Conservation (phyloP, 2,113 vertebrate genomes). For the Cyprinus carpio region DNA sequence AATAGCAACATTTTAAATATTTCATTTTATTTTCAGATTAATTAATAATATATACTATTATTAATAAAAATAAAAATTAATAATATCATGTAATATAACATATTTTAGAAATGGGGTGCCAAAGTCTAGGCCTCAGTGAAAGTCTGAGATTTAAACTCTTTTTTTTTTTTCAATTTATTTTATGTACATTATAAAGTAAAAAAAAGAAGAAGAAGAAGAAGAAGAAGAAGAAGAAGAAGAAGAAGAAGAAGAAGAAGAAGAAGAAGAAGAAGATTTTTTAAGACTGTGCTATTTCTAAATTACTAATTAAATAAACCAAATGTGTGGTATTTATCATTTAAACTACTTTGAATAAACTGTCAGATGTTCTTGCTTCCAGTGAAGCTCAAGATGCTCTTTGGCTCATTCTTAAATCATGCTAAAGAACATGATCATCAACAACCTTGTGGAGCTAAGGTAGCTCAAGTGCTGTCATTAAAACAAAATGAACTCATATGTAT, state of each 20-base stretch:
- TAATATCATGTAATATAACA: too few relatives aligned
- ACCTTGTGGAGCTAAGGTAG: not conserved
- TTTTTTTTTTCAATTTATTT: too few relatives aligned
- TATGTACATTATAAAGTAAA: too few relatives aligned
- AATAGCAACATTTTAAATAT: not conserved
- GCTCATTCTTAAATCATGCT: not conserved
- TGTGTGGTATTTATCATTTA: not conserved
- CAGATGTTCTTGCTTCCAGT: not conserved
- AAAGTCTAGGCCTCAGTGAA: too few relatives aligned
- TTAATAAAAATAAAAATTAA: too few relatives aligned
- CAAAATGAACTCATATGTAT: constrained; percentile 10
- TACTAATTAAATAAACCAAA: not conserved
- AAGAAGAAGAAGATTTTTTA: not conserved
- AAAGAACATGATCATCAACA: not conserved
- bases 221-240: not conserved
- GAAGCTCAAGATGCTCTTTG: not conserved
- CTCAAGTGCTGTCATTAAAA: constrained; percentile 2
- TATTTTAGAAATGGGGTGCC: too few relatives aligned
- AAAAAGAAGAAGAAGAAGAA: too few relatives aligned
- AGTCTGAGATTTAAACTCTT: not conserved
- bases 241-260: too few relatives aligned
- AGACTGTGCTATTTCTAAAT: not conserved
- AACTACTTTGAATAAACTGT: not conserved
- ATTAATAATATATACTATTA: too few relatives aligned
- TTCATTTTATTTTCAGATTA: not conserved